Conservation (phyloP, 1,140 invertebrate genomes). For the Spodoptera frugiperda region DNA sequence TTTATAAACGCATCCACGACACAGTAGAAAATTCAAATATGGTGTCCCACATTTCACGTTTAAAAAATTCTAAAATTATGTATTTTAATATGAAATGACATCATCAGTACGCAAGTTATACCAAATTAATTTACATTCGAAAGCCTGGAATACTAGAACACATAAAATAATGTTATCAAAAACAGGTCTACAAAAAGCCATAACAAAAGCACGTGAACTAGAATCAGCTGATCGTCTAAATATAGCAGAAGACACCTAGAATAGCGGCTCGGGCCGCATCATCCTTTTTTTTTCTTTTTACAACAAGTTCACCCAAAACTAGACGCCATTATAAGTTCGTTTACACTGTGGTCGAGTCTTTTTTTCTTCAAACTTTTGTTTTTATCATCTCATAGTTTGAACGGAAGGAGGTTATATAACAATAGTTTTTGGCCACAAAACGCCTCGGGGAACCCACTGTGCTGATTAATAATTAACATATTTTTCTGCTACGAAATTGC, state of each 20-base stretch:
- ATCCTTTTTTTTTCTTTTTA: not conserved
- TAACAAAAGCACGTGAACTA: constrained; percentile 7
- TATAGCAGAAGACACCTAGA: constrained; percentile 6
- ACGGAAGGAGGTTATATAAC: constrained; percentile 28
- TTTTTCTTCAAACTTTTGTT: constrained; percentile 27
- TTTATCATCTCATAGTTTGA: not conserved
- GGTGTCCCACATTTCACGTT: too few relatives aligned
- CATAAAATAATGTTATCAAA: too few relatives aligned
- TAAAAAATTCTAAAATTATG: too few relatives aligned
- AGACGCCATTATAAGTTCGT: constrained; percentile 42
- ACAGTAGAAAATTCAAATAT: too few relatives aligned
- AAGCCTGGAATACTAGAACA: not conserved
- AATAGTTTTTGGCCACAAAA: constrained; percentile 30
- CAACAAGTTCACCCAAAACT: constrained; percentile 31
- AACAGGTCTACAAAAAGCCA: too few relatives aligned
- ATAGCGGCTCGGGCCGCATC: not conserved
- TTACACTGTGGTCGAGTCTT: not conserved
- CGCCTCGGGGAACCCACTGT: not conserved
- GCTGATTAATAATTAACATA: constrained; percentile 19
- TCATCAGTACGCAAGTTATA: too few relatives aligned
- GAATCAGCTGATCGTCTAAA: constrained; percentile 21
- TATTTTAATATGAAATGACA: too few relatives aligned
- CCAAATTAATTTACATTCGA: too few relatives aligned
- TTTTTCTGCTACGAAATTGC: constrained; percentile 2
- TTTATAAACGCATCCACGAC: too few relatives aligned